Conservation (phyloP, 2,797 vertebrate genomes). For the Gephyroberyx darwinii region DNA sequence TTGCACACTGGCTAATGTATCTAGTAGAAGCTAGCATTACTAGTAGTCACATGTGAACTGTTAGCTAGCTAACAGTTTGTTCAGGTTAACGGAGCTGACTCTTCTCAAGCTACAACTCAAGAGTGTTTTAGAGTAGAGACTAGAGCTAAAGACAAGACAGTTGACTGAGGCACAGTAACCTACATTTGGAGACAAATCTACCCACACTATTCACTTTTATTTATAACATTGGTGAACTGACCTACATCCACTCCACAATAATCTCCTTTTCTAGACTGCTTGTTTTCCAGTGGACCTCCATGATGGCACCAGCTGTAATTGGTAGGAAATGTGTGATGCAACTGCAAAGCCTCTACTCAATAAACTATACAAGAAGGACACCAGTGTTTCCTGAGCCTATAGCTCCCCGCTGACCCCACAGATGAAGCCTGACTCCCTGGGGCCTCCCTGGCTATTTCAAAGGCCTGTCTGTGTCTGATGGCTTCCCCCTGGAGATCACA, state of each 20-base stretch:
- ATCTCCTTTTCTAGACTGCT: too few relatives aligned
- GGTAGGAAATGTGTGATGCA: neutral
- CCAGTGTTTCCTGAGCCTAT: constrained; percentile 23
- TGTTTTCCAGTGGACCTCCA: neutral
- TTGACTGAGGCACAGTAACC: neutral
- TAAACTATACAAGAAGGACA: constrained; percentile 7
- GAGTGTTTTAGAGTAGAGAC: too few relatives aligned
- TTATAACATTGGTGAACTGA: neutral
- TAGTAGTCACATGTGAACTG: too few relatives aligned
- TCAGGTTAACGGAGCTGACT: too few relatives aligned
- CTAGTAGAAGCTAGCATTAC: too few relatives aligned
- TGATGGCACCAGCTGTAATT: neutral
- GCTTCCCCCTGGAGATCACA: constrained; percentile 62
- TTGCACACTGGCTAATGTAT: too few relatives aligned
- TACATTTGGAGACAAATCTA: neutral
- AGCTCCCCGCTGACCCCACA: constrained; percentile 43
- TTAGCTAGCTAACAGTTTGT: too few relatives aligned
- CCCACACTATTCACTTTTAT: too few relatives aligned
- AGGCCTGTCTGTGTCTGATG: constrained; percentile 47
- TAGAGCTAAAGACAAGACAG: neutral
- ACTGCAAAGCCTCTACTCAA: neutral
- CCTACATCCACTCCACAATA: too few relatives aligned
- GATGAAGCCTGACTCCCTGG: constrained; percentile 36
- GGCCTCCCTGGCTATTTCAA: constrained; percentile 48
- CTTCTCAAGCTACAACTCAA: too few relatives aligned